Conservation (phyloP, 2,888 invertebrate genomes). For the Lasioglossum leucozonium region DNA sequence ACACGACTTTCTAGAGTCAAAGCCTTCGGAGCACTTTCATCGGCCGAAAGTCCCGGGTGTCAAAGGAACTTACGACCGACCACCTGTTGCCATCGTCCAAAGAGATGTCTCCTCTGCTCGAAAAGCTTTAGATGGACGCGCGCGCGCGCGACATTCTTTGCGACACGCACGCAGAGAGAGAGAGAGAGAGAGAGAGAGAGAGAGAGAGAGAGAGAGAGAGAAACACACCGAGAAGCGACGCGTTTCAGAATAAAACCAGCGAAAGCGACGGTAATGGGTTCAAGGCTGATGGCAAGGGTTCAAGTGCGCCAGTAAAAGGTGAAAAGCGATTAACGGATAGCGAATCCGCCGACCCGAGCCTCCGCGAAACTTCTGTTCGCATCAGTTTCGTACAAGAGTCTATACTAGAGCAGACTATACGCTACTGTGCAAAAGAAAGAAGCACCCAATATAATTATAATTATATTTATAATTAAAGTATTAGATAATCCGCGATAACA, state of each 20-base stretch:
- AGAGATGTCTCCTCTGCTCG: neutral
- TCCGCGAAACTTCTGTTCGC: neutral
- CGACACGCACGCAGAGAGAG: no score
- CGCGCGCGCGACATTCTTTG: neutral
- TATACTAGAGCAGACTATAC: no score
- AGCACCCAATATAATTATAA: no score
- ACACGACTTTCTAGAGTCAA: neutral
- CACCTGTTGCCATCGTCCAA: constrained; percentile 42
- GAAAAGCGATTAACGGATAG: neutral
- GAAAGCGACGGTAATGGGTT: constrained; percentile 10
- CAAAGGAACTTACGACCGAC: constrained; percentile 22
- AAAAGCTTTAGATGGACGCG: constrained; percentile 27
- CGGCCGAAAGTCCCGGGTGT: neutral
- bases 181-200: neutral
- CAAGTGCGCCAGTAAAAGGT: constrained; percentile 7
- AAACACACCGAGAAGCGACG: neutral
- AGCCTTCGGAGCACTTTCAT: neutral
- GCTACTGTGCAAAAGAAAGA: no score
- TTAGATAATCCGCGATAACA: no score
- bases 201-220: no score
- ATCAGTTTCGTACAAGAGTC: no score
- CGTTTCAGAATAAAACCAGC: constrained; percentile 5
- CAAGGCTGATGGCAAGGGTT: constrained; percentile 17
- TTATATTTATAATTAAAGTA: no score
- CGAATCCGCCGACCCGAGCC: neutral